Percentiles rank a stretch among this genome's conserved stretches.
Conservation (phyloP, 2,797 vertebrate genomes). For the Poecilia picta region DNA sequence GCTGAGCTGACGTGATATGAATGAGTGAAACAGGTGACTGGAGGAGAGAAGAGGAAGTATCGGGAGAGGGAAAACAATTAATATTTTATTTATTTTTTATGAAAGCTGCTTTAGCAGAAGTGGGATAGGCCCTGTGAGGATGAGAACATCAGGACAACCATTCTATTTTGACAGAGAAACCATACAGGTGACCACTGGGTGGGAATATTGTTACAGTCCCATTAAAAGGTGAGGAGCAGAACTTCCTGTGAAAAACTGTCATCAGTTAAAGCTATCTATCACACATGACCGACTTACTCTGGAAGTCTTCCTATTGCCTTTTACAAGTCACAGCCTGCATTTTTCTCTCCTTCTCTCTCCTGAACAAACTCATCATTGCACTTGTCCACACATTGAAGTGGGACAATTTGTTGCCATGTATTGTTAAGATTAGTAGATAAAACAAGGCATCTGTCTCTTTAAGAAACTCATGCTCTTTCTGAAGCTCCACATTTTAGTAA, state of each 20-base stretch:
- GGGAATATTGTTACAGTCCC: conserved; percentile 33
- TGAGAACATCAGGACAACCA: conserved; percentile 24
- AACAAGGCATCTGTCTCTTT: background rate
- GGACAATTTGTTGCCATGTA: background rate
- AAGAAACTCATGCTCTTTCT: no score
- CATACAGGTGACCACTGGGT: conserved; percentile 23
- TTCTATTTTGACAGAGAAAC: conserved; percentile 8
- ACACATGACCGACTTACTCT: conserved; percentile 70
- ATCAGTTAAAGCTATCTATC: conserved; percentile 64
- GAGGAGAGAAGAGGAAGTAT: conserved; percentile 16
- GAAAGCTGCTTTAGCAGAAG: conserved; percentile 32
- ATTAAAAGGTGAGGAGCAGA: conserved; percentile 30
- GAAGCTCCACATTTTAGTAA: no score
- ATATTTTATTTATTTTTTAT: conserved; percentile 23
- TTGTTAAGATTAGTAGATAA: background rate
- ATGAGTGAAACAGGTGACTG: conserved; percentile 70
- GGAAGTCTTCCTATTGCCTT: conserved; percentile 65
- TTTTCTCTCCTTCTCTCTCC: conserved; percentile 8
- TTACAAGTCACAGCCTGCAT: conserved; percentile 38
- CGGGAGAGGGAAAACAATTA: background rate
- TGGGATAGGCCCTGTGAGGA: conserved; percentile 3
- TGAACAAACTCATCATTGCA: conserved; percentile 49
- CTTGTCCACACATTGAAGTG: conserved; percentile 54
- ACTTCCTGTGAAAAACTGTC: conserved; percentile 72
- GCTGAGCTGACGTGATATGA: conserved; percentile 68